Percentiles rank a stretch among this genome's conserved stretches.
Conservation (phyloP, 2,113 vertebrate genomes). For the Rhagologus leucostigma region DNA sequence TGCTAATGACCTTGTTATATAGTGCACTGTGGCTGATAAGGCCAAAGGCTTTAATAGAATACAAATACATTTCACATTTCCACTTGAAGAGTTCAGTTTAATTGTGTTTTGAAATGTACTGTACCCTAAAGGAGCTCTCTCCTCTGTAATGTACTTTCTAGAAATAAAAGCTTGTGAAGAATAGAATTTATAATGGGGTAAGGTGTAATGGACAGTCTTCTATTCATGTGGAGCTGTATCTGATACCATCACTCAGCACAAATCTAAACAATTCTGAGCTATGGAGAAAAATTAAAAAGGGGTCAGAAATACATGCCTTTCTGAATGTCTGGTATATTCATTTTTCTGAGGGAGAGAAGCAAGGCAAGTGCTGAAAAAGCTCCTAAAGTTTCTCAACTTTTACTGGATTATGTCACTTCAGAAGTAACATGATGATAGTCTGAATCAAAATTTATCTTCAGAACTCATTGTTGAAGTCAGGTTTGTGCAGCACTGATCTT, state of each 20-base stretch:
- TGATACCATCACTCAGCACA: not conserved
- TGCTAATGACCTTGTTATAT: constrained; percentile 74
- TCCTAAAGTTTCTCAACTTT: not conserved
- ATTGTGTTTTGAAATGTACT: constrained; percentile 71
- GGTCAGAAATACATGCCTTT: not conserved
- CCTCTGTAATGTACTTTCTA: constrained; percentile 10
- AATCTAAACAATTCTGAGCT: not conserved
- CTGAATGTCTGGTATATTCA: not conserved
- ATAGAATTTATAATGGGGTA: not conserved
- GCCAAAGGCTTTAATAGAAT: constrained; percentile 64
- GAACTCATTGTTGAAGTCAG: not conserved
- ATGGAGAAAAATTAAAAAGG: not conserved
- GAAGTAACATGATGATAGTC: not conserved
- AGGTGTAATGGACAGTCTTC: constrained; percentile 13
- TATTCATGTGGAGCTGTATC: not conserved
- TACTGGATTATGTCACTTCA: not conserved
- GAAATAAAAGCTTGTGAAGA: constrained; percentile 55
- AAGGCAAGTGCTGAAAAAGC: not conserved
- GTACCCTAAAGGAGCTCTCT: constrained; percentile 46
- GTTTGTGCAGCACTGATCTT: not conserved
- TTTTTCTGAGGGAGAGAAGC: not conserved
- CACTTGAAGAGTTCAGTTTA: constrained; percentile 73
- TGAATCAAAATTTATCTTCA: not conserved
- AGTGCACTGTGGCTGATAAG: constrained; percentile 63
- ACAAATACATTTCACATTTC: constrained; percentile 70